Evolutionary conservation across 2,888 invertebrate species (phyloP), one percentile per base, ranked within the genome.

Genomic region (Leptogaster cylindrica): DNA sequence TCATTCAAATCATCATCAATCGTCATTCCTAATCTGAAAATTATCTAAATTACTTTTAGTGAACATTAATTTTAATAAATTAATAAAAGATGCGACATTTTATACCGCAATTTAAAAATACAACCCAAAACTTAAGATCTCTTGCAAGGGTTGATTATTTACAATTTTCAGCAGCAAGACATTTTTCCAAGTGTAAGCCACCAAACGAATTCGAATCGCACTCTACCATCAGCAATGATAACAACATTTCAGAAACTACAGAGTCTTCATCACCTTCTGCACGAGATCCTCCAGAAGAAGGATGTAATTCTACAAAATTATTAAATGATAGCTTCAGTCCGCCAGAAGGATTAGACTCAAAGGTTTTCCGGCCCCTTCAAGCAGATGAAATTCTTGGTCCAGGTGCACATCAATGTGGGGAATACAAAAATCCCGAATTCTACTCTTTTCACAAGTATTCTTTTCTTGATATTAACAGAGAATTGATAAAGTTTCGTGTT

Each of bases 381-480:
- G n/a, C 18, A 1, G 41, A 50, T 25, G 67, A 67, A 18, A 7
- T 36, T 1, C 36, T 67, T 8, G 67, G 67, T 7, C 51, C 63
- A 1, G 14, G 39, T 10, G 67, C 63, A 7, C n/a, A 27, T 7
- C 63, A 23, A 23, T 25, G 18, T 39, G 12, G 39, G 5, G 48
- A n/a, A 3, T 67, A 67, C 12, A 67, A 67, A 31, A 63, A 63
- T 31, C 52, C 63, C 3, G 67, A 67, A 36, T 67, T 63, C 12
- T 67, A 20, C 23, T 20, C 67, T n/a, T 63, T 31, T 14, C 41
- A 63, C 31, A 33, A 39, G 7, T 55, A 23, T 23, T 64, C 41
- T 6, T 25, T 33, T 10, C 8, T 3, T 44, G 68, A 68, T 20
- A 55, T 63, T 6, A n/a, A 76, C 76, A 0, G 73, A 79, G 81